phyloP scores from a whole-genome alignment of 2,888 invertebrate species.

The Rotaria macrura region DNA sequence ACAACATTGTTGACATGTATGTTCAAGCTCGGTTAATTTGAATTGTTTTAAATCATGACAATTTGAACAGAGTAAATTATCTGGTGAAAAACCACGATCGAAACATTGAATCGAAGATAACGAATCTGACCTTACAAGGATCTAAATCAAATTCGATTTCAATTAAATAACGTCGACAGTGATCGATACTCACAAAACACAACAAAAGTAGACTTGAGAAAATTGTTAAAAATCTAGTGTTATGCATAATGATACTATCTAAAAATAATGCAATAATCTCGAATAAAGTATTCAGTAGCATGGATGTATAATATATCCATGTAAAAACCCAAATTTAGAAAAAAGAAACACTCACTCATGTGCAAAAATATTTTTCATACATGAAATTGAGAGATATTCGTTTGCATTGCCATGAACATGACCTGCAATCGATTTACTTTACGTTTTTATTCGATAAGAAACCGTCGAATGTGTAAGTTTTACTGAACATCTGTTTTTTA shows the following conservation, averaged over 20 bases:
- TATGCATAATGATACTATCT: background rate
- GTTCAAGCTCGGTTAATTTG: conserved; percentile 58
- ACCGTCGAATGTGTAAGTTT: too few relatives aligned
- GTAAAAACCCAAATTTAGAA: too few relatives aligned
- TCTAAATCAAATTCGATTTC: background rate
- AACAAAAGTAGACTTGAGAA: background rate
- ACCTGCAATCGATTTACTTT: too few relatives aligned
- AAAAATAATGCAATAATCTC: background rate
- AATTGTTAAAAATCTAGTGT: background rate
- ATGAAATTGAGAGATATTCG: too few relatives aligned
- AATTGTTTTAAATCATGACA: conserved; percentile 73
- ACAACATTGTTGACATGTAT: conserved; percentile 43
- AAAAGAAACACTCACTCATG: too few relatives aligned
- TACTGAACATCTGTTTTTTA: too few relatives aligned
- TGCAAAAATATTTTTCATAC: too few relatives aligned
- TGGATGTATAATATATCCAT: too few relatives aligned
- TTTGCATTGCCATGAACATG: too few relatives aligned
- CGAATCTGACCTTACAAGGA: background rate
- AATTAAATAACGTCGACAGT: background rate
- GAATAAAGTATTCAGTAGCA: too few relatives aligned
- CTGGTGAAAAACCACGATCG: conserved; percentile 71
- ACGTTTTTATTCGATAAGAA: too few relatives aligned
- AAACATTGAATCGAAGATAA: conserved; percentile 59
- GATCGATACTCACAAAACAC: background rate
- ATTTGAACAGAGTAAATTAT: conserved; percentile 72